Base-by-base conservation (phyloP, 2,113 vertebrate genomes). In the Synodontis membranacea region DNA sequence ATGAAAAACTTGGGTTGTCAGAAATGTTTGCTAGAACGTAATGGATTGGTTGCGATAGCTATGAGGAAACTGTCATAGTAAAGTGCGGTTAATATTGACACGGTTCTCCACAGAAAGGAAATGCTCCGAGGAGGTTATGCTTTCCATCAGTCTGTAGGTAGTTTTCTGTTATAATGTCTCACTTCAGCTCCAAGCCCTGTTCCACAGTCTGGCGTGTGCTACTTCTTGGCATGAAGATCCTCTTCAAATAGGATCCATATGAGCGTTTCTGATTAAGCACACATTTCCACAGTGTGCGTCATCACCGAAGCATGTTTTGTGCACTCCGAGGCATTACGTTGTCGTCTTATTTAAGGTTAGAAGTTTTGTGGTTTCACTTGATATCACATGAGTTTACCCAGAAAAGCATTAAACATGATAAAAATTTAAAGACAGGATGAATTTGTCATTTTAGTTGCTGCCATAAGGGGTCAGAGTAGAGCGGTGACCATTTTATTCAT, bases 1-100 rank as follows among this genome's bases (percentile, higher is more conserved):
- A 96, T 96, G 94, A 96, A 96, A 95, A 95, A 92, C 88, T 89
- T 86, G 88, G 84, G 92, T 93, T 93, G 94, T 91, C 88, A 93
- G 93, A 91, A 91, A 92, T 64, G 62, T 91, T 87, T 91, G 85
- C 44, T 80, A 75, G 17, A 17, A 31, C 25, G 54, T 19, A 9
- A 25, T 8, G 23, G 84, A 64, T 28, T 15, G 54, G 5, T 25
- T 34, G 9, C 34, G 54, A 21, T 48, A 0, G 9, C 60, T 85
- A 3, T 39, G 58, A 85, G 56, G 44, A 31, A 79, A 31, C 28
- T 5, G 17, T 39, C 21, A 37, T 46, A 21, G 31, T 5, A 10
- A 56, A 82, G 37, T 62, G 80, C 84, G 68, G 75, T 31, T 31
- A 23, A 48, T 39, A 37, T 17, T 58, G 42, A 48, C 15, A 4